Percentiles rank a stretch among this genome's conserved stretches.
Evolutionary conservation across 1,140 invertebrate species (phyloP).

Genomic region (Habropoda laboriosa): DNA sequence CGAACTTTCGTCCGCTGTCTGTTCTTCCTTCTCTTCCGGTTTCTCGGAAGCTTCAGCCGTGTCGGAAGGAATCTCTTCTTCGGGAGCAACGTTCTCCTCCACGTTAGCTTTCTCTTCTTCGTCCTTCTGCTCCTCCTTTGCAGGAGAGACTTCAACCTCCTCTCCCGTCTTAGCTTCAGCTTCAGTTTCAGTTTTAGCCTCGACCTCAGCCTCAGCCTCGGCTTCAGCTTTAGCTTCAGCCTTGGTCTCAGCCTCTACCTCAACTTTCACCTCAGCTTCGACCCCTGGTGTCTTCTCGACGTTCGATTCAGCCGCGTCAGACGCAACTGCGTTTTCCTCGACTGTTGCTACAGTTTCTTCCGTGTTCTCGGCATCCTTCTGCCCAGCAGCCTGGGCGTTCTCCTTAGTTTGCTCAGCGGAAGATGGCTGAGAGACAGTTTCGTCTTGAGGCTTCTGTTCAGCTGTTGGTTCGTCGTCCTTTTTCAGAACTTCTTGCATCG

Average conservation of each 20-base stretch:
- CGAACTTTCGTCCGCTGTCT: slow-evolving; percentile 43
- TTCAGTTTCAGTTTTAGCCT: slow-evolving; percentile 26
- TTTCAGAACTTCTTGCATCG: slow-evolving; percentile 66
- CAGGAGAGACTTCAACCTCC: slow-evolving; percentile 52
- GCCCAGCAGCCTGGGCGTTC: slow-evolving; percentile 26
- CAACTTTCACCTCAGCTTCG: not conserved
- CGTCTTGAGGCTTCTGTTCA: slow-evolving; percentile 21
- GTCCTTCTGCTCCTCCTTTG: slow-evolving; percentile 57
- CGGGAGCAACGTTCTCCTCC: slow-evolving; percentile 63
- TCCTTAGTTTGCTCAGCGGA: slow-evolving; percentile 19
- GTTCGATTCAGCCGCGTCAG: not conserved
- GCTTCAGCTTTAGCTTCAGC: not conserved
- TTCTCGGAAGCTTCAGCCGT: slow-evolving; percentile 25
- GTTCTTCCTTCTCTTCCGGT: not conserved
- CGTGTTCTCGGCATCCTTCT: slow-evolving; percentile 13
- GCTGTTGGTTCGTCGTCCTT: slow-evolving; percentile 61
- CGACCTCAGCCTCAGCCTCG: not conserved
- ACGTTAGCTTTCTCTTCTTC: slow-evolving; percentile 33
- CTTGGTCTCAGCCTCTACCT: not conserved
- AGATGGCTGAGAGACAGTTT: slow-evolving; percentile 9
- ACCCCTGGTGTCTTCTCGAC: slow-evolving; percentile 8
- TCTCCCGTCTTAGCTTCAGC: slow-evolving; percentile 10
- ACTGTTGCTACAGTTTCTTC: slow-evolving; percentile 30
- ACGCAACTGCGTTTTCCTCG: slow-evolving; percentile 56
- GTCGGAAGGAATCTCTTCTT: slow-evolving; percentile 63